Conservation (phyloP, 2,797 vertebrate species). For the Acanthornis magna region DNA sequence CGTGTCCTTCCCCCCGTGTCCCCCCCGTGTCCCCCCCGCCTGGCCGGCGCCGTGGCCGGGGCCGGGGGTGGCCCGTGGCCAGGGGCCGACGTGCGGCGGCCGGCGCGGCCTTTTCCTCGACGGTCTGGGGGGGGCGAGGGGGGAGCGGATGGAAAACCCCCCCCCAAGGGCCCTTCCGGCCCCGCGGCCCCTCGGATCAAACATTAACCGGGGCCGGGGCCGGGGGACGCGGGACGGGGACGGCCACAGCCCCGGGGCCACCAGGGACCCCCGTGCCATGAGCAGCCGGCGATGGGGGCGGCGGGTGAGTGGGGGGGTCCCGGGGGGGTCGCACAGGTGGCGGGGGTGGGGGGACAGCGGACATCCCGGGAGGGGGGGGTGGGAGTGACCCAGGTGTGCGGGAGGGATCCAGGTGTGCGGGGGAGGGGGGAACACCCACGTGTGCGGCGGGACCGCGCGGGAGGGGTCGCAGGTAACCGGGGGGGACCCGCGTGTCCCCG, state of each 20-base stretch:
- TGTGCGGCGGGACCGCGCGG: neutral
- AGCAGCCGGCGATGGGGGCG: neutral
- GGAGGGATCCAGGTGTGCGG: neutral
- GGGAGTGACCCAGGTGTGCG: neutral
- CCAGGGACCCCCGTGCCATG: neutral
- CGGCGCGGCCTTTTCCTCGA: neutral
- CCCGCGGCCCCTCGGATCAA: neutral
- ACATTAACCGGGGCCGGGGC: neutral
- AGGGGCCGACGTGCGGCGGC: neutral
- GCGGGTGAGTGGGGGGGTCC: neutral
- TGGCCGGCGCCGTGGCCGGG: no score
- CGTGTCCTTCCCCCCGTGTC: neutral
- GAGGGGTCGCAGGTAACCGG: no score
- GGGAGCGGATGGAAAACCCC: neutral
- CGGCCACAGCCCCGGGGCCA: neutral
- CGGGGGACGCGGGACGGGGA: neutral
- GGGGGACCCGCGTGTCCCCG: no score
- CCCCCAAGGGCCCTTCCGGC: neutral
- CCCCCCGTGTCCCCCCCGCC: neutral
- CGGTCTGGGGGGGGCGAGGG: neutral
- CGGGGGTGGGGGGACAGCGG: neutral
- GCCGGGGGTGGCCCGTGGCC: neutral
- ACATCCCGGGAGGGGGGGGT: no score
- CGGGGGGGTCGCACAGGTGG: neutral
- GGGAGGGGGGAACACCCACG: neutral